Percentiles rank a stretch among this genome's conserved stretches.
Evolutionary conservation across 2,797 vertebrate species (phyloP).

Genomic region (Coreius guichenoti): DNA sequence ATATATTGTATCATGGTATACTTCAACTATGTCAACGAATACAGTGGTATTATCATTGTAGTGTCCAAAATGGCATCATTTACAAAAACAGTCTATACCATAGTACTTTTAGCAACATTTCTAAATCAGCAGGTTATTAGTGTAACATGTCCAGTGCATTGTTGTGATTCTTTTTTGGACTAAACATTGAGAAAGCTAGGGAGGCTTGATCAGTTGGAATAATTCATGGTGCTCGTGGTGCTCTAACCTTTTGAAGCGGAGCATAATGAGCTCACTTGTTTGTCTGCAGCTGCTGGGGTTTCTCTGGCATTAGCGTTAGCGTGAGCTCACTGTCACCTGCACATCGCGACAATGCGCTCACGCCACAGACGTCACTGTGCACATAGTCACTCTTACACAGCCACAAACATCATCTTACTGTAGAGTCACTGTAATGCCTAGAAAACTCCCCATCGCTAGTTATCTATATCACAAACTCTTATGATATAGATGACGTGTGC

Average conservation of each 20-base stretch:
- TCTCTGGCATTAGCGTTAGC: conserved; percentile 54
- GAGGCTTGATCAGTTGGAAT: conserved; percentile 73
- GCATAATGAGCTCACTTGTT: conserved; percentile 79
- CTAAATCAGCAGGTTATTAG: conserved; percentile 1
- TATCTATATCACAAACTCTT: not conserved
- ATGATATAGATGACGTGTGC: not conserved
- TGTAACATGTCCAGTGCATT: conserved; percentile 16
- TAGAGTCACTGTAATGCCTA: not conserved
- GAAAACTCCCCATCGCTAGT: not conserved
- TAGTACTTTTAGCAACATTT: not conserved
- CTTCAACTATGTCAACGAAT: not conserved
- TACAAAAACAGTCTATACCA: not conserved
- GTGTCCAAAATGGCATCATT: not conserved
- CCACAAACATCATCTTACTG: conserved; percentile 30
- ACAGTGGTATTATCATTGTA: not conserved
- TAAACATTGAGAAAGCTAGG: conserved; percentile 6
- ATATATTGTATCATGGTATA: not conserved
- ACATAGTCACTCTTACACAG: conserved; percentile 33
- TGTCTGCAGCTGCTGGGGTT: conserved; percentile 73
- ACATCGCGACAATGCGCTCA: conserved; percentile 24
- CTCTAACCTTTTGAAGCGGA: conserved; percentile 72
- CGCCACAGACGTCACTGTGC: conserved; percentile 23
- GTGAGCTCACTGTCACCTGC: conserved; percentile 60
- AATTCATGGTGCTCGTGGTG: conserved; percentile 72
- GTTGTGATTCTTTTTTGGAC: not conserved